These are phyloP conservation scores for Lycaon pictus DNA, from an alignment of 2,113 vertebrate species.

Conservation along the genomic window DNA sequence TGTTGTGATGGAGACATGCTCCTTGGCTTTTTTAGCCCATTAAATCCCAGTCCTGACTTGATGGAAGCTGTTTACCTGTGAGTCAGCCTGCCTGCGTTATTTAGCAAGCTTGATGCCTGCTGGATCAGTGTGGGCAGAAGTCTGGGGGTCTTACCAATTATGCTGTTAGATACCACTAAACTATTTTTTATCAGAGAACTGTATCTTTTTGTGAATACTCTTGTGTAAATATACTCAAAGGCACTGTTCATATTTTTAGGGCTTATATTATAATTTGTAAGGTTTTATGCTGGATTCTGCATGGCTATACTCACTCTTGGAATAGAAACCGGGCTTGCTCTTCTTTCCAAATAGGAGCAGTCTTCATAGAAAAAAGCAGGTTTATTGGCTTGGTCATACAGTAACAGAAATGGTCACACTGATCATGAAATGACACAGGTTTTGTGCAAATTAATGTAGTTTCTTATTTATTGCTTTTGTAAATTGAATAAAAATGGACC, in stretches of 20 bases:
- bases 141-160: slow-evolving; percentile 78
- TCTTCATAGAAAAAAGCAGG: slow-evolving; percentile 78
- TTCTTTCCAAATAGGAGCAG: slow-evolving; percentile 54
- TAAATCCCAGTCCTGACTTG: background rate
- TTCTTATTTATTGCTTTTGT: slow-evolving; percentile 92
- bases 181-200: slow-evolving; percentile 88
- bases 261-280: slow-evolving; percentile 84
- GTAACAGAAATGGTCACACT: slow-evolving; percentile 39
- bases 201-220: slow-evolving; percentile 90
- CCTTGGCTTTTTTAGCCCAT: background rate
- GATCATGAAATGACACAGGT: slow-evolving; percentile 76
- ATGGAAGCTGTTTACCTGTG: background rate
- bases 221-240: slow-evolving; percentile 85
- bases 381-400: slow-evolving; percentile 51
- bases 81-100: slow-evolving; percentile 32
- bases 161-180: slow-evolving; percentile 82
- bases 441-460: slow-evolving; percentile 86
- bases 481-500: slow-evolving; percentile 87
- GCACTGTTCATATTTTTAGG: slow-evolving; percentile 76
- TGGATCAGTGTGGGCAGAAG: background rate
- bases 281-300: slow-evolving; percentile 83
- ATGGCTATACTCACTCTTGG: slow-evolving; percentile 80
- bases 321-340: slow-evolving; percentile 65
- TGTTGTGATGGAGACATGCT: background rate
- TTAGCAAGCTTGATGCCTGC: slow-evolving; percentile 68